Evolutionary conservation across 2,113 vertebrate species (phyloP).

Genomic region (Charina bottae): DNA sequence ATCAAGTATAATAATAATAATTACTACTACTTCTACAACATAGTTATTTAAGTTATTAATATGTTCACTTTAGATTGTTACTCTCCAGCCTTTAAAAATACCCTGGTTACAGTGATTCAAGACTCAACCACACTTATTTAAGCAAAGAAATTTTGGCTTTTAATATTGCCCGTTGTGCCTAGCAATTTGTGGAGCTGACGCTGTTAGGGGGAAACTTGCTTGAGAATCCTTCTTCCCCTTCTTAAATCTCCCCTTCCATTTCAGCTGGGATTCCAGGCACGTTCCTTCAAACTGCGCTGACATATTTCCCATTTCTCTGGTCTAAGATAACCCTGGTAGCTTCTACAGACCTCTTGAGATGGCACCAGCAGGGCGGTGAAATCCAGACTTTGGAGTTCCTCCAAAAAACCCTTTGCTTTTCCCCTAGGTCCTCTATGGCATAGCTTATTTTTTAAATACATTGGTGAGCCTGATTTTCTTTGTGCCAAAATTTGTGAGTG

Average conservation of each 20-base stretch:
- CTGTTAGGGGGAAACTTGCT: background rate
- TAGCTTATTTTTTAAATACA: conserved; percentile 47
- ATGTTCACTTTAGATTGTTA: background rate
- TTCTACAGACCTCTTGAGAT: background rate
- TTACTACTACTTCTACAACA: background rate
- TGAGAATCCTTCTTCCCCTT: background rate
- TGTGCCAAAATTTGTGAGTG: conserved; percentile 43
- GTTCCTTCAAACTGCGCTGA: background rate
- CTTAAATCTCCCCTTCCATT: background rate
- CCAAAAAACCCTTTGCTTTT: conserved; percentile 35
- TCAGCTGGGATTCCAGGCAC: background rate
- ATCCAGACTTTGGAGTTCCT: background rate
- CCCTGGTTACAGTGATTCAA: background rate
- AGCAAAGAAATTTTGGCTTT: background rate
- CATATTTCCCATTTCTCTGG: background rate
- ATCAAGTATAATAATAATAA: no score
- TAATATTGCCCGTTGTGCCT: background rate
- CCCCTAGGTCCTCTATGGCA: conserved; percentile 2
- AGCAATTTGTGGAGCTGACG: background rate
- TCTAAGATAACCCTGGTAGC: conserved; percentile 7
- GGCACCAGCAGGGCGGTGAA: conserved; percentile 20
- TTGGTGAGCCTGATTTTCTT: conserved; percentile 52
- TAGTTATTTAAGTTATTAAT: background rate
- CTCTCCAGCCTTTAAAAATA: background rate
- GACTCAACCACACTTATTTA: background rate